Base-by-base conservation (phyloP, 2,797 vertebrate species). In the Galago senegalensis region DNA sequence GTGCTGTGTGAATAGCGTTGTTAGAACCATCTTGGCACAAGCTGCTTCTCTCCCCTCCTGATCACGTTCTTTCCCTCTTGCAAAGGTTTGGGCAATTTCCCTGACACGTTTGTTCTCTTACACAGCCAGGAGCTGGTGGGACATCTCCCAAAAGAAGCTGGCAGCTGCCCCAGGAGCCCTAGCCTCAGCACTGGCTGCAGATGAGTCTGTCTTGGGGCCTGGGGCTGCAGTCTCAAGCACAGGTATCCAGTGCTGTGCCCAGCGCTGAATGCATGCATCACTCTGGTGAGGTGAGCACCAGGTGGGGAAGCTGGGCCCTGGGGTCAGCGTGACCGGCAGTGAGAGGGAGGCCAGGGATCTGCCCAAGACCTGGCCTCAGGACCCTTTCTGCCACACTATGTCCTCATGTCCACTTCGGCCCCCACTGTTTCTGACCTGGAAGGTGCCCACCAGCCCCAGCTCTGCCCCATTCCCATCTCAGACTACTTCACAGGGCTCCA, bases 211-310 rank as follows among this genome's bases (percentile, higher is more conserved):
- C 25, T 72, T 0, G 77, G 72, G 53, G 65, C 31, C 0, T 2
- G 58, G 63, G 53, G 18, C 73, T 77, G 7, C 27, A 4, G 1
- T n/a, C 58, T 34, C 11, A 12, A 23, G n/a, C 1, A 0, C 2
- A 7, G 3, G 9, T 17, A 34, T 27, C 34, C 58, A 1, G 76
- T 80, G n/a, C 83, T 1, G 43, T 7, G n/a, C 16, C 60, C 13
- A 1, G 76, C 21, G 0, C 53, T 17, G 3, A 2, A 0, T 0
- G 9, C 17, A 7, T 21, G 0, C 5, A 0, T 1, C 3, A 16
- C 40, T 46, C 34, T 56, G 0, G 10, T 0, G 2, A 34, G 58
- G 7, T 0, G 0, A 34, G n/a, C 20, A 4, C 21, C 53, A 84
- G 69, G 69, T 0, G 14, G 12, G 2, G 87, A 89, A 5, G 16